Evolutionary conservation across 2,797 vertebrate genomes (phyloP), one percentile per base, ranked within the genome.

Genomic region (Synaphobranchus kaupii): DNA sequence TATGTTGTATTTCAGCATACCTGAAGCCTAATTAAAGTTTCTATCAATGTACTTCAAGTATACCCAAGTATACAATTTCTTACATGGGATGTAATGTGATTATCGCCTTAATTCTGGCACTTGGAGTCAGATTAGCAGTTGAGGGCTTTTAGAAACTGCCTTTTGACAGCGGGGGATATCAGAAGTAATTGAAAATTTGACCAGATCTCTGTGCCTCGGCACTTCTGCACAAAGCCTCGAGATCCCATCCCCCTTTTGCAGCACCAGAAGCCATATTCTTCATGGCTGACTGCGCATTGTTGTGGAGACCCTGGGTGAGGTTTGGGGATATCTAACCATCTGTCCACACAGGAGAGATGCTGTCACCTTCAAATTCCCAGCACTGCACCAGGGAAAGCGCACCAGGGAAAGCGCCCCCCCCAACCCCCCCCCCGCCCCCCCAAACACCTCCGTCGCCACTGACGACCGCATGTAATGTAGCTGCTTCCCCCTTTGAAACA

Each of bases 131-230:
- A 94, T 94, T 94, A 94, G 91, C 90, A 76, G 80, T 87, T 71
- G 87, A 71, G 87, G 90, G 88, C 89, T 90, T 81, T 86, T 84
- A 92, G 87, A 92, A 94, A 92, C 76, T 91, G 92, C 92, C 90
- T 94, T 94, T 94, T 93, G 39, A 90, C 73, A 12, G 91, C 91
- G 87, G 88, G 88, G 89, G 92, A 92, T 94, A 90, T 92, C 86
- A 25, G 52, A 92, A 93, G 92, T 93, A 93, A 94, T 95, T 95
- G 93, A 93, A 94, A 91, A 89, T 93, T 93, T 89, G 88, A 91
- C 90, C 87, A 78, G 89, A 91, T 93, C 90, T 91, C 92, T 88
- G 88, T 91, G 91, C 89, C 90, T 93, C 90, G 92, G 94, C 94
- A 94, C 88, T 95, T 94, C 92, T 91, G 86, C 88, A 91, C 90